These are phyloP conservation scores for Pemphigus obesinymphae DNA, from an alignment of 1,140 invertebrate genomes.

Conservation along the genomic window DNA sequence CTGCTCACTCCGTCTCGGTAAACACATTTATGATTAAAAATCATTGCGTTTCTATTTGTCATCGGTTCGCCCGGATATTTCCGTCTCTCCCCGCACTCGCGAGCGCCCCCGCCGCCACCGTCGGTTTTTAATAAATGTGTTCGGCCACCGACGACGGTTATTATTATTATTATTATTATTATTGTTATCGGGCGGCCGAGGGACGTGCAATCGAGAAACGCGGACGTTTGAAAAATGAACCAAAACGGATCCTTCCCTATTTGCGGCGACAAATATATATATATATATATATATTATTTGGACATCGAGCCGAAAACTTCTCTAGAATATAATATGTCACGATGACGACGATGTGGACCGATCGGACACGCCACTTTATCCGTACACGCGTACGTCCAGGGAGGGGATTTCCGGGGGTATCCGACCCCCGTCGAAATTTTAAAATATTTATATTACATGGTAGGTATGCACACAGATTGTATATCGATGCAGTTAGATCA, in stretches of 20 bases:
- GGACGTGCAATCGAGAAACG: background rate
- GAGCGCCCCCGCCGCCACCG: background rate
- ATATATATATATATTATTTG: no score
- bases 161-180: no score
- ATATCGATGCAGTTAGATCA: no score
- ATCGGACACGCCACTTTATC: no score
- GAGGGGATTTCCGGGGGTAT: no score
- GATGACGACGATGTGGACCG: no score
- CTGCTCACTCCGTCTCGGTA: background rate
- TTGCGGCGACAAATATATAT: background rate
- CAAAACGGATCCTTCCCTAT: slow-evolving; percentile 8
- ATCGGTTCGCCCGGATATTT: slow-evolving; percentile 36
- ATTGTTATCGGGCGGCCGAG: background rate
- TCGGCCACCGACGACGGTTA: background rate
- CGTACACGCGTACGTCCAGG: no score
- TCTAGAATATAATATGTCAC: no score
- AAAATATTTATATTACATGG: no score
- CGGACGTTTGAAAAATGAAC: slow-evolving; percentile 27
- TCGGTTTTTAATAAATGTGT: slow-evolving; percentile 30
- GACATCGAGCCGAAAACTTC: no score
- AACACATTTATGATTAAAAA: slow-evolving; percentile 42
- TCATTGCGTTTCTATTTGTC: slow-evolving; percentile 41
- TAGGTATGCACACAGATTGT: no score
- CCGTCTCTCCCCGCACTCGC: background rate
- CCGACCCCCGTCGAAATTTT: no score